Conservation (phyloP, 2,113 vertebrate species). For the Fregetta grallaria region DNA sequence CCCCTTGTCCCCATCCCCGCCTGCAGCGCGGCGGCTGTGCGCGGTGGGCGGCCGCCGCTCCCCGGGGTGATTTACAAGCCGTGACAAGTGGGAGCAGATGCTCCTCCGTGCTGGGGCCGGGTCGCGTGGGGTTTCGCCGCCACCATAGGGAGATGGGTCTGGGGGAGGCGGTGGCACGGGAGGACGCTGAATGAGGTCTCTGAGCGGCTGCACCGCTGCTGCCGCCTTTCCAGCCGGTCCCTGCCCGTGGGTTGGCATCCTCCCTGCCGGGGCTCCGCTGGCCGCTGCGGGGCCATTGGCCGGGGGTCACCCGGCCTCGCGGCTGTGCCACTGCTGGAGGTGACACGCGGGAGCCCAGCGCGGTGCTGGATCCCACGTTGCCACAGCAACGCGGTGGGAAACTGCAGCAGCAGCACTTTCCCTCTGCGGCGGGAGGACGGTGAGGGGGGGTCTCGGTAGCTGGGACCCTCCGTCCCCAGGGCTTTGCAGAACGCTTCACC, state of each 20-base stretch:
- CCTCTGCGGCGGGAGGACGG: rapidly evolving
- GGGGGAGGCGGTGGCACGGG: background rate
- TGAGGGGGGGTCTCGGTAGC: background rate
- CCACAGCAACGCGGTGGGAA: background rate
- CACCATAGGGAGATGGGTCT: too few relatives aligned
- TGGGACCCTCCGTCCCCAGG: background rate
- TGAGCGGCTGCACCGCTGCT: rapidly evolving
- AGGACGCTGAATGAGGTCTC: background rate
- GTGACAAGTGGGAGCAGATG: background rate
- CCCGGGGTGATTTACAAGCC: background rate
- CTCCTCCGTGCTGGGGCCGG: rapidly evolving
- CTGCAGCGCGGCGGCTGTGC: background rate
- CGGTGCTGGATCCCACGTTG: background rate
- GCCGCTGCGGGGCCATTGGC: rapidly evolving
- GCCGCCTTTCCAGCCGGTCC: rapidly evolving
- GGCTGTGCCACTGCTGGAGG: background rate
- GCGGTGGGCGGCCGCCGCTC: background rate
- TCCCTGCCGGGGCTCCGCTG: background rate
- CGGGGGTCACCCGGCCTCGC: rapidly evolving
- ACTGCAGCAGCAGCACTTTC: background rate
- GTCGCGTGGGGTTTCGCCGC: rapidly evolving
- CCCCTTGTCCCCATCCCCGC: background rate
- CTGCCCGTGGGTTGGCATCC: background rate
- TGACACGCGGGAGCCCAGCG: background rate
- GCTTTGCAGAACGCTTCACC: background rate